Evolutionary conservation across 2,888 invertebrate species (phyloP), one percentile per base, ranked within the genome.

Genomic region (Acheta domesticus): DNA sequence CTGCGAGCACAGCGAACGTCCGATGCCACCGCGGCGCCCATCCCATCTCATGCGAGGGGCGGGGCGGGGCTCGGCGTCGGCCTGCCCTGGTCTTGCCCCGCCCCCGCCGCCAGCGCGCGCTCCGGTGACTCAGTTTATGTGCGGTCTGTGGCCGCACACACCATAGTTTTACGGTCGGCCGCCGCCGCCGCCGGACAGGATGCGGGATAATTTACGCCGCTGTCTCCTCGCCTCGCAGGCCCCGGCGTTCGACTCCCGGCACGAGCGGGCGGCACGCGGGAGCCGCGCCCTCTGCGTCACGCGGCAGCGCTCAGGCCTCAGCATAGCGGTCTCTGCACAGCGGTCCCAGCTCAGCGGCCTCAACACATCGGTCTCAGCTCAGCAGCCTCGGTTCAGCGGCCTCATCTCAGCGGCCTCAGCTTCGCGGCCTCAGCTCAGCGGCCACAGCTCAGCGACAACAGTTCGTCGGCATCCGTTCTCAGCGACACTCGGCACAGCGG

Each of bases 101-200:
- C 62, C 62, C n/a, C 62, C 62, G n/a, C 16, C 16, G 11, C 16
- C 62, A n/a, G 62, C 14, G 62, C 62, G 62, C 62, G 62, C 62
- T 62, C 62, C 62, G 62, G 62, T 62, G 62, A 62, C 62, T 62
- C 62, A 62, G 62, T 62, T 62, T 62, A 62, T 62, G 62, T 62
- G 62, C 62, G n/a, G 62, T 62, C 62, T 62, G 62, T n/a, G 62
- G 62, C 62, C 62, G 62, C 62, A 62, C 62, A 62, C 62, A 62
- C 62, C 62, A 62, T 62, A 62, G 62, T 62, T 62, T 62, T 62
- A 62, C 62, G 62, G 62, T n/a, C 62, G 62, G 62, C n/a, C 62
- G 62, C 62, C n/a, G 62, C 14, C 62, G 62, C n/a, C n/a, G n/a
- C 62, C n/a, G 62, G 62, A 62, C 62, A 62, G 62, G 62, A 62